phyloP scores from a whole-genome alignment of 2,113 vertebrate species.

The Tychaedon coryphoeus region DNA sequence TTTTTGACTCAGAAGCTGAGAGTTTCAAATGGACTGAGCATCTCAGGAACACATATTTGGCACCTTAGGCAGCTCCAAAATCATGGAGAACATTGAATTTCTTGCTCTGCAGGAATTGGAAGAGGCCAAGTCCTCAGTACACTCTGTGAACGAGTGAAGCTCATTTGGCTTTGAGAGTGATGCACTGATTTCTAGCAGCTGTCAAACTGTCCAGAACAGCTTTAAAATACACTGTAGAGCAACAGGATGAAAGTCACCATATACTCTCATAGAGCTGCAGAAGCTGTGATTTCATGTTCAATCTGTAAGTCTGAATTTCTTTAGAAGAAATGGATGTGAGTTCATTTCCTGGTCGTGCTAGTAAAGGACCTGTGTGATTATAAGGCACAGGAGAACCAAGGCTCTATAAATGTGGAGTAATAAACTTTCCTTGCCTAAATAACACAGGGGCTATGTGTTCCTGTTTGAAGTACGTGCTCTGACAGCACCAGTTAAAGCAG shows the following conservation, averaged over 20 bases:
- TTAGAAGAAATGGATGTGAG: neutral
- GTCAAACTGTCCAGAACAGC: neutral
- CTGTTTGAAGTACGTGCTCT: neutral
- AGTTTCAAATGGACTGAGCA: neutral
- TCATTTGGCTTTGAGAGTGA: neutral
- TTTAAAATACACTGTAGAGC: neutral
- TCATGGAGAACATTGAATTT: accelerated
- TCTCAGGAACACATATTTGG: neutral
- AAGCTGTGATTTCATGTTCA: neutral
- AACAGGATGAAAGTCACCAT: neutral
- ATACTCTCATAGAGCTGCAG: neutral
- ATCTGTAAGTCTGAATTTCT: neutral
- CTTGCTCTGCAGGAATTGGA: neutral
- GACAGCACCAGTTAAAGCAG: neutral
- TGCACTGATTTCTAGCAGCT: neutral
- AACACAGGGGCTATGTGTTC: neutral
- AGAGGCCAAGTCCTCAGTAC: neutral
- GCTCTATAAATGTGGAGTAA: neutral
- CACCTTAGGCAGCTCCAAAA: neutral
- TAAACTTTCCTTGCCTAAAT: neutral
- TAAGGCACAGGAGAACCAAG: neutral
- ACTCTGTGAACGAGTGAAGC: neutral
- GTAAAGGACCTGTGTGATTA: conserved; percentile 1
- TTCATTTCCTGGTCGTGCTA: neutral
- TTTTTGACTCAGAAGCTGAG: neutral